phyloP scores from a whole-genome alignment of 1,140 invertebrate genomes.

The Drosophila orosa region DNA sequence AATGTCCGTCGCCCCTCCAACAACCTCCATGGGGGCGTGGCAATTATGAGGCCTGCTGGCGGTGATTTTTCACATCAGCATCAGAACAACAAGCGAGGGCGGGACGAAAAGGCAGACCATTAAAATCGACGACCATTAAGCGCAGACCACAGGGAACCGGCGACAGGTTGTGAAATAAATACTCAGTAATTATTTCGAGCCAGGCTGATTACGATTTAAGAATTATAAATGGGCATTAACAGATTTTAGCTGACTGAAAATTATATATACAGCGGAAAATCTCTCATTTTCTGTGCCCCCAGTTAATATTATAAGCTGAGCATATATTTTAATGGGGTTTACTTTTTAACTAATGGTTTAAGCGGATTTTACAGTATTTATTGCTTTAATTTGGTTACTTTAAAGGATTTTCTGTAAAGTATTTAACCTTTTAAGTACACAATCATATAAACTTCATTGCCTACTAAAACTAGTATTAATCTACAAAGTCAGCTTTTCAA shows the following conservation, averaged over 20 bases:
- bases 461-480: background rate
- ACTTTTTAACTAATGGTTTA: background rate
- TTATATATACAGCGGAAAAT: background rate
- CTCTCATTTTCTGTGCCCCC: background rate
- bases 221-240: constrained; percentile 27
- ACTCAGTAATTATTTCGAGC: constrained; percentile 27
- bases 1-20: constrained; percentile 34
- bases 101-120: constrained; percentile 35
- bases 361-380: background rate
- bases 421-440: background rate
- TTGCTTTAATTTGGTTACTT: too few species aligned
- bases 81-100: constrained; percentile 23
- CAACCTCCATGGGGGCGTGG: constrained; percentile 47
- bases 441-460: background rate
- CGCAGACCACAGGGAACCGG: constrained; percentile 40
- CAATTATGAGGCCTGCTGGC: constrained; percentile 26
- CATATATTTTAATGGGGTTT: background rate
- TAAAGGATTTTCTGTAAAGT: too few species aligned
- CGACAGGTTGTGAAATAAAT: constrained; percentile 48
- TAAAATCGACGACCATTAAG: constrained; percentile 66
- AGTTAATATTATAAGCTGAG: too few species aligned
- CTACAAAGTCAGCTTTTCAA: constrained; percentile 6
- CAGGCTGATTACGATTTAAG: constrained; percentile 43
- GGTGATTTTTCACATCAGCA: constrained; percentile 67
- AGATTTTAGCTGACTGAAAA: background rate